phyloP scores from a whole-genome alignment of 2,888 invertebrate species.

The Lapara coniferarum region DNA sequence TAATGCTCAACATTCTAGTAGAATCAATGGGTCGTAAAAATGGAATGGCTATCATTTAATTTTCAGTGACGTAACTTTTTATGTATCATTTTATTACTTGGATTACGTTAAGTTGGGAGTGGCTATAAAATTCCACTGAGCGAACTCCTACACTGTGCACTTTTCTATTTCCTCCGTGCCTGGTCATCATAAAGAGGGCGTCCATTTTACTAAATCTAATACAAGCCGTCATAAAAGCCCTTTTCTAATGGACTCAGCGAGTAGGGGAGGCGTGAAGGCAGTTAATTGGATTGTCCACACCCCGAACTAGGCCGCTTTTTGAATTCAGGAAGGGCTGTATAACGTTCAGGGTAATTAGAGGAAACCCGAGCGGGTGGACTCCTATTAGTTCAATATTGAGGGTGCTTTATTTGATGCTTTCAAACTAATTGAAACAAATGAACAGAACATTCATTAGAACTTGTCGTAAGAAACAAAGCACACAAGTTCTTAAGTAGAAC shows the following conservation, averaged over 20 bases:
- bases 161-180: constrained; percentile 36
- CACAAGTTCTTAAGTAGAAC: too few species aligned
- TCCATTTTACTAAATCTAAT: constrained; percentile 34
- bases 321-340: constrained; percentile 18
- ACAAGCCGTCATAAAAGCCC: constrained; percentile 39
- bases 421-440: background rate
- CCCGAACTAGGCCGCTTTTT: constrained; percentile 31
- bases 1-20: background rate
- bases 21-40: background rate
- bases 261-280: constrained; percentile 47
- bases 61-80: background rate
- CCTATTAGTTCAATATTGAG: background rate
- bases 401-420: background rate
- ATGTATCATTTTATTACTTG: background rate
- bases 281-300: constrained; percentile 54
- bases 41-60: background rate
- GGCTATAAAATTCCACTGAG: background rate
- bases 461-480: too few species aligned
- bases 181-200: constrained; percentile 36
- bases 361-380: background rate
- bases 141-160: background rate
- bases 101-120: background rate
- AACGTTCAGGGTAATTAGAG: constrained; percentile 15
- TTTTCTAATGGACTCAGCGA: constrained; percentile 38
- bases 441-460: background rate